Percentiles rank a stretch among this genome's conserved stretches.
These are phyloP conservation scores for Salvator merianae DNA, from an alignment of 2,113 vertebrate genomes.

Conservation along the genomic window DNA sequence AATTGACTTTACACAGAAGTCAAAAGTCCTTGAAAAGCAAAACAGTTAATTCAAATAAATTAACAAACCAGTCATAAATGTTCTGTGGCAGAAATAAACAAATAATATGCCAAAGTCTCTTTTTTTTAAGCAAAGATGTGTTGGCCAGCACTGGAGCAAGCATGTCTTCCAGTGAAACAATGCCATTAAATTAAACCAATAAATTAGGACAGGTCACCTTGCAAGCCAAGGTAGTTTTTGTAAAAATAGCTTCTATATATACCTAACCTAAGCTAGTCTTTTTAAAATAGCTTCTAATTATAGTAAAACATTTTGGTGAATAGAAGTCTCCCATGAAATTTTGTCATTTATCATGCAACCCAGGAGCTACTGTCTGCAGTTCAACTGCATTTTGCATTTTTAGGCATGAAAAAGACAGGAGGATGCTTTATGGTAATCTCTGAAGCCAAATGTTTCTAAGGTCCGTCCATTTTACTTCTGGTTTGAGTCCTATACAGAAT, in stretches of 20 bases:
- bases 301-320: background rate
- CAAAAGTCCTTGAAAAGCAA: background rate
- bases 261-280: background rate
- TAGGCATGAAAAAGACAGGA: background rate
- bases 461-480: background rate
- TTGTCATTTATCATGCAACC: background rate
- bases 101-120: background rate
- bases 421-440: background rate
- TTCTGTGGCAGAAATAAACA: accelerated
- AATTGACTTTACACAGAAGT: background rate
- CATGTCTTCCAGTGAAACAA: background rate
- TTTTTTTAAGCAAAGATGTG: background rate
- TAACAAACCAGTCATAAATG: background rate
- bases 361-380: background rate
- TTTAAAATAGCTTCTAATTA: background rate
- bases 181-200: background rate
- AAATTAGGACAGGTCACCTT: background rate
- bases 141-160: background rate
- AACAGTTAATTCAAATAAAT: background rate
- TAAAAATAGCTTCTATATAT: background rate
- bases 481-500: background rate
- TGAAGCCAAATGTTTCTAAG: background rate
- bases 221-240: background rate
- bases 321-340: background rate
- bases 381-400: background rate